These are phyloP conservation scores for Peromyscus maniculatus DNA, from an alignment of 2,113 vertebrate species.

Conservation along the genomic window DNA sequence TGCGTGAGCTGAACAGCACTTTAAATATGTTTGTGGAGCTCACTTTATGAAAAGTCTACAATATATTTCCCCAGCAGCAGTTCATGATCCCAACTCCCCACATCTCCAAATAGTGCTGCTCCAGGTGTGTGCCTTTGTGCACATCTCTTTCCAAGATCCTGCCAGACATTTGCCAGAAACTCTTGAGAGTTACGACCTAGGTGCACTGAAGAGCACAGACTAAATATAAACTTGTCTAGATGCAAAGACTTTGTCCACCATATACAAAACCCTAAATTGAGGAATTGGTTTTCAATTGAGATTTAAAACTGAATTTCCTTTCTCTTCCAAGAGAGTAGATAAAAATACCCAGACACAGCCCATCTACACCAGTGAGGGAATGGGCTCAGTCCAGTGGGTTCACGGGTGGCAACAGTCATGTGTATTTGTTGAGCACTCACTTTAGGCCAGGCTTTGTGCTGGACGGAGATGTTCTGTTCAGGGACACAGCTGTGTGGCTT, in stretches of 20 bases:
- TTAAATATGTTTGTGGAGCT: not conserved
- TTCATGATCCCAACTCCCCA: not conserved
- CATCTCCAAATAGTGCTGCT: not conserved
- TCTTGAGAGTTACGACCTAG: not conserved
- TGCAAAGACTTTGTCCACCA: conserved; percentile 50
- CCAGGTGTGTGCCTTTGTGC: not conserved
- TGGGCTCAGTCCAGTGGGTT: not conserved
- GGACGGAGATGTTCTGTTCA: not conserved
- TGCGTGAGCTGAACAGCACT: not conserved
- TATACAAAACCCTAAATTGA: not conserved
- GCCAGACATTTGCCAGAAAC: not conserved
- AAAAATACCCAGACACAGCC: conserved; percentile 42
- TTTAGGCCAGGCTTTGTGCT: not conserved
- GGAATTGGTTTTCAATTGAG: not conserved
- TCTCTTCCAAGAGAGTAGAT: not conserved
- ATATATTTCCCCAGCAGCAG: not conserved
- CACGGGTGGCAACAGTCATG: not conserved
- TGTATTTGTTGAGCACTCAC: not conserved
- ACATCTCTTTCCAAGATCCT: not conserved
- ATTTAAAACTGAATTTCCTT: conserved; percentile 44
- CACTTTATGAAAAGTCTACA: not conserved
- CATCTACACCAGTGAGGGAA: not conserved
- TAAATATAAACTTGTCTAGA: not conserved
- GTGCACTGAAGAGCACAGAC: not conserved
- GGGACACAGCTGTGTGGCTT: not conserved